These are phyloP conservation scores for Sandelia bainsii DNA, from an alignment of 2,797 vertebrate species.

Conservation along the genomic window DNA sequence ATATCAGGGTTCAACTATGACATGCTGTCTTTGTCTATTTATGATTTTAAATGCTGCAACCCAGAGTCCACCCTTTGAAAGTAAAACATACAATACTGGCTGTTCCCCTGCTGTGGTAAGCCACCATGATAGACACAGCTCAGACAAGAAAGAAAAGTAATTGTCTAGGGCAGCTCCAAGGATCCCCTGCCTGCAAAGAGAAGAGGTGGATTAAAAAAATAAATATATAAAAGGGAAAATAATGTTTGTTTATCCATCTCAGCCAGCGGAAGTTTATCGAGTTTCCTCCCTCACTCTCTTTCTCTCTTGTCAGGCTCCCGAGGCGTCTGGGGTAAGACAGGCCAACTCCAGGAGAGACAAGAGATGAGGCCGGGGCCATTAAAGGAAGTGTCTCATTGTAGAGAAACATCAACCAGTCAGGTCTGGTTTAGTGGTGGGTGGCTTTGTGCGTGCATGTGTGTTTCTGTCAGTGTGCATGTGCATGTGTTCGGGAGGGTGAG, in stretches of 20 bases:
- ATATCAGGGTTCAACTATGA: neutral
- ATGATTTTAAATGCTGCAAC: constrained; percentile 12
- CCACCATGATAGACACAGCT: constrained; percentile 45
- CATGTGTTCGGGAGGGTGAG: constrained; percentile 19
- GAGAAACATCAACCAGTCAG: constrained; percentile 72
- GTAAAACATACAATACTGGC: constrained; percentile 19
- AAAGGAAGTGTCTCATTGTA: constrained; percentile 72
- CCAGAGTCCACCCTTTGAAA: constrained; percentile 12
- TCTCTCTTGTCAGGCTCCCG: constrained; percentile 66
- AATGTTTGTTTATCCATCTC: constrained; percentile 66
- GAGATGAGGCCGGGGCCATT: constrained; percentile 75
- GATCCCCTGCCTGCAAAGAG: constrained; percentile 39
- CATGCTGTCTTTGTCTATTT: neutral
- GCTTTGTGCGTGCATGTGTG: constrained; percentile 46
- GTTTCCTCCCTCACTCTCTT: constrained; percentile 23
- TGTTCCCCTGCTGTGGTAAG: constrained; percentile 41
- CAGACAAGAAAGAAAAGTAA: constrained; percentile 61
- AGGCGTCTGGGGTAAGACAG: constrained; percentile 69
- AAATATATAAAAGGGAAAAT: constrained; percentile 36
- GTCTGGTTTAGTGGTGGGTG: constrained; percentile 72
- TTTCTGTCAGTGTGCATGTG: constrained; percentile 8
- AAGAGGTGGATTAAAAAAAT: constrained; percentile 35
- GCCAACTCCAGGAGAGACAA: constrained; percentile 71
- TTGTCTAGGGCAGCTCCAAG: constrained; percentile 62
- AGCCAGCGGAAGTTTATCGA: constrained; percentile 57